A percentile compares a stretch with the other conserved stretches of the same genome.
Evolutionary conservation across 2,888 invertebrate genomes (phyloP).

Genomic region (Eristalis arbustorum): DNA sequence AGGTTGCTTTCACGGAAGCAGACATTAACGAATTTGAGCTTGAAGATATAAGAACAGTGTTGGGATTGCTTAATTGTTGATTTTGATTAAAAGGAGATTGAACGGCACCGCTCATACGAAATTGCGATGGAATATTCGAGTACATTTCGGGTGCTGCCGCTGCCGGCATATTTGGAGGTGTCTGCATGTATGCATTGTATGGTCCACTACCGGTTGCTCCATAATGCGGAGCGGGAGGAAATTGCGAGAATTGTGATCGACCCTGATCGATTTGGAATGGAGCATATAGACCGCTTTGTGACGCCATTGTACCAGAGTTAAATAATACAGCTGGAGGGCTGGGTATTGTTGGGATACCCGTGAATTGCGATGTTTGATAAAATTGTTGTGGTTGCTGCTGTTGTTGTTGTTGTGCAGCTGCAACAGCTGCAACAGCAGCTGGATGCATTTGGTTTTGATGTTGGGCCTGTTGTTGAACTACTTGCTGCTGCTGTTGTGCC

Average conservation of each 20-base stretch:
- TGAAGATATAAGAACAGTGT: constrained; percentile 92
- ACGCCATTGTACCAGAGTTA: constrained; percentile 89
- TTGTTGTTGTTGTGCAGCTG: constrained; percentile 76
- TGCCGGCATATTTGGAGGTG: constrained; percentile 82
- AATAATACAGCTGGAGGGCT: constrained; percentile 90
- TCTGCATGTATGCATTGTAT: constrained; percentile 85
- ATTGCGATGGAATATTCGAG: constrained; percentile 84
- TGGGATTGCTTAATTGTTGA: constrained; percentile 90
- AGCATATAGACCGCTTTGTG: constrained; percentile 89
- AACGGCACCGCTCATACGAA: constrained; percentile 83
- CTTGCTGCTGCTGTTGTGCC: no score
- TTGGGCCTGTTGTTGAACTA: constrained; percentile 81
- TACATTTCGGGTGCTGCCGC: constrained; percentile 87
- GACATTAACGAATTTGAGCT: constrained; percentile 94
- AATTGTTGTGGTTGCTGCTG: constrained; percentile 82
- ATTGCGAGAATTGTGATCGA: constrained; percentile 90
- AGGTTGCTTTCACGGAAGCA: constrained; percentile 89
- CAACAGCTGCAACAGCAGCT: constrained; percentile 64
- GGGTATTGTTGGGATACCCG: constrained; percentile 91
- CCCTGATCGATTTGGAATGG: constrained; percentile 89
- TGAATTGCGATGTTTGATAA: constrained; percentile 88
- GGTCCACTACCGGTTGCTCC: constrained; percentile 83
- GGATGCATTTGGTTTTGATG: constrained; percentile 73
- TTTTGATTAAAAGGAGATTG: constrained; percentile 87
- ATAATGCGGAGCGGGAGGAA: constrained; percentile 83